Evolutionary conservation across 2,888 invertebrate species (phyloP), one percentile per base, ranked within the genome.

Genomic region (Mesoligia furuncula): DNA sequence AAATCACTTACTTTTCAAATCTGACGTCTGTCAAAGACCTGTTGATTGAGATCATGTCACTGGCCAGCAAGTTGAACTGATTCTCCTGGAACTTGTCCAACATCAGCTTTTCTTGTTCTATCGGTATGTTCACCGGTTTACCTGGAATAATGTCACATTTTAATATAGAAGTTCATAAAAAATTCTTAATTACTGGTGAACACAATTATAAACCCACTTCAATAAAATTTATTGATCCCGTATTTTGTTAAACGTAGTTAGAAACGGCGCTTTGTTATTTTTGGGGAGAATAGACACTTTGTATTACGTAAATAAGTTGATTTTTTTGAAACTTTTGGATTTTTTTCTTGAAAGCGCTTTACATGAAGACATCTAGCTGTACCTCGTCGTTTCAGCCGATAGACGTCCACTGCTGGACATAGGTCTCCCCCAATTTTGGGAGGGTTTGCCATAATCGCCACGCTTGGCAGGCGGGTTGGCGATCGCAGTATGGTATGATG

Each of bases 31-130:
- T 98, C 77, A 99, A 97, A 13, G 99, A 99, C 90, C 99, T 97
- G 97, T 99, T 99, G 84, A 99, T 95, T 83, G 99, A 99, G 92
- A 99, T 99, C 98, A 99, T 98, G 95, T 99, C 99, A 94, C 99
- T 99, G 87, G 99, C 99, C 94, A 99, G 97, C 89, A 99, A 97
- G 96, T 99, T 99, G 97, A 99, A 99, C 97, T 99, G 99, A 97
- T 99, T 99, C 92, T 99, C 98, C 94, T 99, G 99, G 95, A 99
- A 99, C 94, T 99, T 98, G 91, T 99, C 99, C 95, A 99, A 98
- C 97, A 99, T 99, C 77, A 98, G 95, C 79, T 98, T 98, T 92
- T 99, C 98, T 93, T 99, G 98, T 75, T 98, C 98, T 39, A 98
- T 96, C 36, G 99, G 98, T 91, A 99, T 98, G 90, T 98, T 98